Conservation (phyloP, 2,797 vertebrate species). For the Parotocinclus haroldoi region DNA sequence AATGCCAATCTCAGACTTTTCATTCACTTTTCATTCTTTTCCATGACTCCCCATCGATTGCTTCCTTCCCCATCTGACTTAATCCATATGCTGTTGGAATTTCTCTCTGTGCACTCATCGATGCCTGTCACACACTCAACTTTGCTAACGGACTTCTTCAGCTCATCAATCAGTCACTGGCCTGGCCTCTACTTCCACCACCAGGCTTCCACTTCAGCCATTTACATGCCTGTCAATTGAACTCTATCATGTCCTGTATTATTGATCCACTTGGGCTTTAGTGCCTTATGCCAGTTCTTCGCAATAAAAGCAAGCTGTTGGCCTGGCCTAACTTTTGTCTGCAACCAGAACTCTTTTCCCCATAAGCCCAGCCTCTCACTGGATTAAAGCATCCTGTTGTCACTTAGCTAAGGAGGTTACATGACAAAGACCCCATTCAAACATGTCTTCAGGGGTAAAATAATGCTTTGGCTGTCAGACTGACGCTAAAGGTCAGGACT, state of each 20-base stretch:
- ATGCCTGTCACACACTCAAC: constrained; percentile 38
- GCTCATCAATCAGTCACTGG: constrained; percentile 45
- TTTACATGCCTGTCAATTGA: constrained; percentile 49
- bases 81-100: constrained; percentile 48
- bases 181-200: constrained; percentile 18
- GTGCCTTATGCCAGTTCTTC: constrained; percentile 30
- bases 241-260: constrained; percentile 43
- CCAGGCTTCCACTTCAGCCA: constrained; percentile 43
- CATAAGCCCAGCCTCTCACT: neutral
- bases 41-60: constrained; percentile 43
- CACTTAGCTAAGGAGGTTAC: constrained; percentile 12
- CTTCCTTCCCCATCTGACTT: constrained; percentile 31
- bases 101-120: constrained; percentile 43
- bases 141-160: constrained; percentile 39
- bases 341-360: constrained; percentile 13
- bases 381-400: constrained; percentile 9
- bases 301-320: constrained; percentile 35
- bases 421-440: constrained; percentile 24
- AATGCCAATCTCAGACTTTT: constrained; percentile 36
- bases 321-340: constrained; percentile 6
- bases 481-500: constrained; percentile 38
- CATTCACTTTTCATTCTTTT: constrained; percentile 35
- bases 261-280: constrained; percentile 50
- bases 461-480: constrained; percentile 20
- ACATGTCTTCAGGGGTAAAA: constrained; percentile 20